Evolutionary conservation across 2,797 vertebrate genomes (phyloP).

Genomic region (Pipistrellus kuhlii): DNA sequence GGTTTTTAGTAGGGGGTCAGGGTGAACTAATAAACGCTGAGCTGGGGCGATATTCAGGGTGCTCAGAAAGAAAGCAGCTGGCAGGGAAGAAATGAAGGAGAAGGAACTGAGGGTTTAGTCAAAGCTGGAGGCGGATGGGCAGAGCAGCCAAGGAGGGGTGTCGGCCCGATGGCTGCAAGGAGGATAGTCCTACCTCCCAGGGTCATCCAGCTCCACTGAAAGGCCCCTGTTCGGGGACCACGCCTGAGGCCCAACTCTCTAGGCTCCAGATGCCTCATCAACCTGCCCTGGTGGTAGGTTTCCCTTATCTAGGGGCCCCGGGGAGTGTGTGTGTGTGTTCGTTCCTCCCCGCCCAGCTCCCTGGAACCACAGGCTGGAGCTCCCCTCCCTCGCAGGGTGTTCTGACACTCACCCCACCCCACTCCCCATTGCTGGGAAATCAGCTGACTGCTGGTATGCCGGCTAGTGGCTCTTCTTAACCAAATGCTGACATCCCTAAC

Average conservation of each 20-base stretch:
- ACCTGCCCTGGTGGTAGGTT: background rate
- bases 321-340: too few species aligned
- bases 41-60: background rate
- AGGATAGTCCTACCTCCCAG: background rate
- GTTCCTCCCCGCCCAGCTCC: background rate
- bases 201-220: background rate
- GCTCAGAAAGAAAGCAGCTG: background rate
- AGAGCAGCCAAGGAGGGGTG: background rate
- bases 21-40: background rate
- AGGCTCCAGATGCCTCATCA: background rate
- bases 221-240: too few species aligned
- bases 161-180: background rate
- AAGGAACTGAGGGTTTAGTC: background rate
- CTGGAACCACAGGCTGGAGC: background rate
- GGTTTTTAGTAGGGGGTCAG: background rate
- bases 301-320: background rate
- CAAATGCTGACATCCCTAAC: constrained; percentile 52
- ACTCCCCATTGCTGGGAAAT: constrained; percentile 54
- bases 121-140: background rate
- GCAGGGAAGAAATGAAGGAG: background rate
- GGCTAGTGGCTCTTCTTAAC: constrained; percentile 50
- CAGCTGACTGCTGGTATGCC: constrained; percentile 55
- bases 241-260: background rate
- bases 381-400: background rate
- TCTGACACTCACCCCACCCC: background rate